Percentiles rank a stretch among this genome's conserved stretches.
These are phyloP conservation scores for Agrenia bidenticulata DNA, from an alignment of 2,888 invertebrate genomes.

Conservation along the genomic window DNA sequence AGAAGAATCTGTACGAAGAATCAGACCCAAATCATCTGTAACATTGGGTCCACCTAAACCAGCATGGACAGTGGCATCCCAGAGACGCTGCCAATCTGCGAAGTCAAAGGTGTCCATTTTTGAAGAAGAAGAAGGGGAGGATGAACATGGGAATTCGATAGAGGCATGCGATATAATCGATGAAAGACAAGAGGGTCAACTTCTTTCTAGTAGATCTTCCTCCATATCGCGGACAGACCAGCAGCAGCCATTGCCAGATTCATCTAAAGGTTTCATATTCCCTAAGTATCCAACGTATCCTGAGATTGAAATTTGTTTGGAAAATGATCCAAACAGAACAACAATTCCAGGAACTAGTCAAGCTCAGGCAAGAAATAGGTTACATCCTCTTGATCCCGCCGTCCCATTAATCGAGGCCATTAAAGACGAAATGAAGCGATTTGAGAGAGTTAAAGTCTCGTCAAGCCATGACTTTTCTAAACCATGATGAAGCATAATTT, in stretches of 20 bases:
- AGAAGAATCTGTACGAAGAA: slow-evolving; percentile 39
- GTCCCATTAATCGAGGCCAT: slow-evolving; percentile 81
- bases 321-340: slow-evolving; percentile 7
- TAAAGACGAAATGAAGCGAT: slow-evolving; percentile 65
- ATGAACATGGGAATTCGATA: background rate
- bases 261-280: slow-evolving; percentile 42
- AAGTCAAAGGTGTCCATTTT: slow-evolving; percentile 30
- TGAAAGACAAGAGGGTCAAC: slow-evolving; percentile 19
- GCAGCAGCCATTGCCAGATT: slow-evolving; percentile 19
- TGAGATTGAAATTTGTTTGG: slow-evolving; percentile 33
- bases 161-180: slow-evolving; percentile 3
- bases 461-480: background rate
- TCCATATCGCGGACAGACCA: slow-evolving; percentile 9
- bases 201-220: slow-evolving; percentile 5
- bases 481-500: no score
- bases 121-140: slow-evolving; percentile 20
- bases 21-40: slow-evolving; percentile 48
- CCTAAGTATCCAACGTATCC: slow-evolving; percentile 51
- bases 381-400: slow-evolving; percentile 68
- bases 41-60: slow-evolving; percentile 47
- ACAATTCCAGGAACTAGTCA: slow-evolving; percentile 7
- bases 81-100: slow-evolving; percentile 45
- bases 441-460: slow-evolving; percentile 37
- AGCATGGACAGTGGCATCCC: slow-evolving; percentile 48
- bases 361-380: slow-evolving; percentile 16